phyloP scores from a whole-genome alignment of 1,140 invertebrate genomes.

The Halesus radiatus region DNA sequence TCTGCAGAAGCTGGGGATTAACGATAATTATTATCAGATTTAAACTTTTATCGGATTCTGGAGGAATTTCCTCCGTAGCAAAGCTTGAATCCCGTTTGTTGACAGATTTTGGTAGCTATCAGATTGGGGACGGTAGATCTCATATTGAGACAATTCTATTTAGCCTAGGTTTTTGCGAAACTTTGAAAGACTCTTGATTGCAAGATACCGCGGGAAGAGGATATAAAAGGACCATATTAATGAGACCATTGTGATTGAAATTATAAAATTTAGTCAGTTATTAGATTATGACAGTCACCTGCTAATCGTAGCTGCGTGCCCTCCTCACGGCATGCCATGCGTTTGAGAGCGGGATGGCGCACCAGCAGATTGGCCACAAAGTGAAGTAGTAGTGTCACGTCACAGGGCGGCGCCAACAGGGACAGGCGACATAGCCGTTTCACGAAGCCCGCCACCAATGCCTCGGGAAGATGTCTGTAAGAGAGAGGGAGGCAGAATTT shows the following conservation, averaged over 20 bases:
- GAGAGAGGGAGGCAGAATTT: conserved; percentile 13
- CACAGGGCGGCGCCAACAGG: conserved; percentile 84
- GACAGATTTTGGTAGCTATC: too few relatives aligned
- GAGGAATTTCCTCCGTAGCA: too few relatives aligned
- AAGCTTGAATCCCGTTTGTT: too few relatives aligned
- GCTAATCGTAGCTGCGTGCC: conserved; percentile 43
- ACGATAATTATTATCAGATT: conserved; percentile 1
- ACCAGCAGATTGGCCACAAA: conserved; percentile 91
- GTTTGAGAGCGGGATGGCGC: conserved; percentile 87
- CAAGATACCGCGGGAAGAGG: too few relatives aligned
- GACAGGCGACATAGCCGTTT: conserved; percentile 89
- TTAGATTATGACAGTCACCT: neutral
- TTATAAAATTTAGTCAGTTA: too few relatives aligned
- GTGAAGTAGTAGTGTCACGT: conserved; percentile 83
- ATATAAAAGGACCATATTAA: too few relatives aligned
- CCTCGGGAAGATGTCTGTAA: conserved; percentile 89
- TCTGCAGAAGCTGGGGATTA: conserved; percentile 73
- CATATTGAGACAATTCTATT: too few relatives aligned
- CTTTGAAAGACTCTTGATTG: too few relatives aligned
- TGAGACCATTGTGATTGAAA: too few relatives aligned
- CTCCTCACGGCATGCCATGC: conserved; percentile 77
- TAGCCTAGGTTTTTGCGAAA: too few relatives aligned
- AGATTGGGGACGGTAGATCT: too few relatives aligned
- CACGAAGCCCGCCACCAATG: conserved; percentile 92
- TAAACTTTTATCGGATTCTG: too few relatives aligned